phyloP scores from a whole-genome alignment of 2,797 vertebrate genomes.

The Parotocinclus haroldoi region DNA sequence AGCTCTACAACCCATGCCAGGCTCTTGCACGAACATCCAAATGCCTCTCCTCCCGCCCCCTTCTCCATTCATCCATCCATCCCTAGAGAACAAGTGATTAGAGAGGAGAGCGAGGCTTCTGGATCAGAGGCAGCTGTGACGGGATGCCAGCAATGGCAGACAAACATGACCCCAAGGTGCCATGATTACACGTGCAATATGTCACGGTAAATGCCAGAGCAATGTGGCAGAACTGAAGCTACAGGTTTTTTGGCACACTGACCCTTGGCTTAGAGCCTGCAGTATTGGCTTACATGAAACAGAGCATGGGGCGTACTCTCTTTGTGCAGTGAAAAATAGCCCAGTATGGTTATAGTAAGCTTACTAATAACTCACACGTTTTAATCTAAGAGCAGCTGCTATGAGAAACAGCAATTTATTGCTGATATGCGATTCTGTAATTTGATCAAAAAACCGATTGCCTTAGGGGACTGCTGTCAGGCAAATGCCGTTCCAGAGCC shows the following conservation, averaged over 20 bases:
- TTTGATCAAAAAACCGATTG: slow-evolving; percentile 30
- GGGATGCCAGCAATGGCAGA: slow-evolving; percentile 72
- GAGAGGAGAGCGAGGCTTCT: slow-evolving; percentile 62
- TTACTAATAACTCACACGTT: slow-evolving; percentile 24
- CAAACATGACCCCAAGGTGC: slow-evolving; percentile 73
- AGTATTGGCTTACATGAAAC: too few species aligned
- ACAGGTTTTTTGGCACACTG: slow-evolving; percentile 64
- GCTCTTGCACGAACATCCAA: slow-evolving; percentile 48
- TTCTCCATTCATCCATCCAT: slow-evolving; percentile 30
- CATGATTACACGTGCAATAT: slow-evolving; percentile 73
- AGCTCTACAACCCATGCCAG: slow-evolving; percentile 74
- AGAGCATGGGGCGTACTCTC: too few species aligned
- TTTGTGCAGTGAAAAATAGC: too few species aligned
- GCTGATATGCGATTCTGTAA: slow-evolving; percentile 45
- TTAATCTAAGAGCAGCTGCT: slow-evolving; percentile 34
- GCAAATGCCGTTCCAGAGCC: slow-evolving; percentile 30
- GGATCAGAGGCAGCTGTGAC: slow-evolving; percentile 56
- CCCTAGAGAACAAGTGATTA: slow-evolving; percentile 72
- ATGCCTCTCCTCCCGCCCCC: slow-evolving; percentile 34
- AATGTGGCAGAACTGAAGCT: slow-evolving; percentile 53
- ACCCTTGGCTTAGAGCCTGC: too few species aligned
- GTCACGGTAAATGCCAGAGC: slow-evolving; percentile 69
- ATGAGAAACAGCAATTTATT: slow-evolving; percentile 33
- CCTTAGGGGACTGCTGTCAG: slow-evolving; percentile 25
- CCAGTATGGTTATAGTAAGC: too few species aligned